These are phyloP conservation scores for Conops quadrifasciatus DNA, from an alignment of 2,888 invertebrate genomes.

Conservation along the genomic window DNA sequence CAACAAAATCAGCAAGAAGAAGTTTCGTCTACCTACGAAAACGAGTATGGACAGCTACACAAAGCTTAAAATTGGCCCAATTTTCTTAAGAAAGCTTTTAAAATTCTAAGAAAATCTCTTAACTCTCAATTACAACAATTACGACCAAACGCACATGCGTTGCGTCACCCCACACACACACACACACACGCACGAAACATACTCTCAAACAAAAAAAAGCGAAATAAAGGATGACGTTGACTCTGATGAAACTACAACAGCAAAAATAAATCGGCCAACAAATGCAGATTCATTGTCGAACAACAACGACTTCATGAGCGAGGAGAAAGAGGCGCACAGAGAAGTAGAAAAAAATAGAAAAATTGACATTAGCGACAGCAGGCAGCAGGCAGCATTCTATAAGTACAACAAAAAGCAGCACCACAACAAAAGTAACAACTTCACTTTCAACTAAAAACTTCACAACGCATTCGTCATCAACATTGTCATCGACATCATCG, in stretches of 20 bases:
- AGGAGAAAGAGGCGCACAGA: not conserved
- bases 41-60: not conserved
- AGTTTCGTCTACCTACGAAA: too few relatives aligned
- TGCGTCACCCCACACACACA: conserved; percentile 15
- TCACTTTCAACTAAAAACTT: not conserved
- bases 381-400: not conserved
- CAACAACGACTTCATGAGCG: not conserved
- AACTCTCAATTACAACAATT: not conserved
- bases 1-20: conserved; percentile 10
- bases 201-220: not conserved
- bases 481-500: not conserved
- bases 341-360: not conserved
- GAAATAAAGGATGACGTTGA: conserved; percentile 7
- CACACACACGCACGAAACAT: conserved; percentile 10
- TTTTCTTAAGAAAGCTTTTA: not conserved
- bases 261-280: not conserved
- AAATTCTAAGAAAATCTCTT: not conserved
- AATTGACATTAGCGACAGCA: not conserved
- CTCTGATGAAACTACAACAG: not conserved
- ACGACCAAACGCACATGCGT: not conserved
- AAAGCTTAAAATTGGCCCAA: not conserved
- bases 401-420: conserved; percentile 20
- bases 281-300: not conserved
- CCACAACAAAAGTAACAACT: conserved; percentile 28
- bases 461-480: conserved; percentile 25